Evolutionary conservation across 2,113 vertebrate genomes (phyloP).

Genomic region (Tautogolabrus adspersus): DNA sequence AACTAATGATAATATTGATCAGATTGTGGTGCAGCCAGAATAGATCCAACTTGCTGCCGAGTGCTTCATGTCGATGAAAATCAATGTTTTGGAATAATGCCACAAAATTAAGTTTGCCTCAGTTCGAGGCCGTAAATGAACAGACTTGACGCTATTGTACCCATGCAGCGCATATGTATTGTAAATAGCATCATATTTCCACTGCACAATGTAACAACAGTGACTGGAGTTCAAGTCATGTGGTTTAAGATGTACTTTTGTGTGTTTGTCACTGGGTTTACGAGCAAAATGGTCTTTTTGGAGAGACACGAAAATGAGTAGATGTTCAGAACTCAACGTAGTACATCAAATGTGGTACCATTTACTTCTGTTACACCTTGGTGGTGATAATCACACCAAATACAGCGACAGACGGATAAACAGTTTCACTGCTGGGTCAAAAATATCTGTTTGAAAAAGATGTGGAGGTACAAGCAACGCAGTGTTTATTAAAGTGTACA

Average conservation of each 20-base stretch:
- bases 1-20: conserved; percentile 13
- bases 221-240: conserved; percentile 68
- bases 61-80: conserved; percentile 16
- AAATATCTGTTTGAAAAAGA: conserved; percentile 68
- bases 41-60: background rate
- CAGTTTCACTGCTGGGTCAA: conserved; percentile 58
- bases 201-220: conserved; percentile 65
- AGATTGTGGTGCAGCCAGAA: conserved; percentile 12
- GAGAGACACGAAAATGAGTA: conserved; percentile 34
- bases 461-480: conserved; percentile 78
- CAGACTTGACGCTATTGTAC: conserved; percentile 25
- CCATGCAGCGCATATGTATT: conserved; percentile 62
- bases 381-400: conserved; percentile 58
- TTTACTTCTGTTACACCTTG: conserved; percentile 67
- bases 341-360: conserved; percentile 76
- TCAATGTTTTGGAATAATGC: conserved; percentile 23
- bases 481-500: conserved; percentile 77
- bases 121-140: conserved; percentile 37
- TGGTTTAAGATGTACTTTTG: conserved; percentile 71
- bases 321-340: conserved; percentile 37
- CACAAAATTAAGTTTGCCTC: conserved; percentile 45
- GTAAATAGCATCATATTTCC: conserved; percentile 78
- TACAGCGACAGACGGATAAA: conserved; percentile 43
- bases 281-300: conserved; percentile 53
- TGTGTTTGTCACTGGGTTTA: conserved; percentile 68